Conservation (phyloP, 2,888 invertebrate species). For the Eupithecia dodoneata region DNA sequence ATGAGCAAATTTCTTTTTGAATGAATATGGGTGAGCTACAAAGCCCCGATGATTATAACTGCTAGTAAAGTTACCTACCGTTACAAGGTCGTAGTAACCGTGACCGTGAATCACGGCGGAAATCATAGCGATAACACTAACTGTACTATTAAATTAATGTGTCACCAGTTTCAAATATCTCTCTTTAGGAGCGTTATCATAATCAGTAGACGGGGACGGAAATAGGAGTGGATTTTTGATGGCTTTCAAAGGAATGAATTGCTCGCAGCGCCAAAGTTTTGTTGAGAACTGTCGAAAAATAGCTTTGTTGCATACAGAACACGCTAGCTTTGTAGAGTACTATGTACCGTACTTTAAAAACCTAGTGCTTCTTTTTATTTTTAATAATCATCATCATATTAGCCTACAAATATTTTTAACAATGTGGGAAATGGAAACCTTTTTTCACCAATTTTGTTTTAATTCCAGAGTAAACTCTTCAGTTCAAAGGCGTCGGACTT, state of each 20-base stretch:
- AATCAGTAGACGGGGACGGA: background rate
- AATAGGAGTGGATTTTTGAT: background rate
- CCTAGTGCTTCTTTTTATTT: background rate
- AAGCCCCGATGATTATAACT: background rate
- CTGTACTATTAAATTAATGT: background rate
- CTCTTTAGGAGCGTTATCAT: background rate
- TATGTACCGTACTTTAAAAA: background rate
- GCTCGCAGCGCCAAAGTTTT: background rate
- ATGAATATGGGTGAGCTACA: background rate
- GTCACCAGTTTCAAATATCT: background rate
- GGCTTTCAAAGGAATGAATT: background rate
- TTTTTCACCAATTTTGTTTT: slow-evolving; percentile 7
- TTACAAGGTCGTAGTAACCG: slow-evolving; percentile 32
- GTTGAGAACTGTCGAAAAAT: background rate
- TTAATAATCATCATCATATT: background rate
- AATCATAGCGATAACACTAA: slow-evolving; percentile 4
- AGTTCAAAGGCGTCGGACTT: slow-evolving; percentile 70
- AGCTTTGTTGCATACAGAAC: background rate
- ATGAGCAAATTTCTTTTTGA: no score
- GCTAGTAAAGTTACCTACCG: background rate
- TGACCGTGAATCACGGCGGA: slow-evolving; percentile 41
- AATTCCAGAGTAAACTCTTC: slow-evolving; percentile 74
- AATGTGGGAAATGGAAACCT: background rate
- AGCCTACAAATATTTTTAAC: background rate
- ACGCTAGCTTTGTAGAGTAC: background rate